phyloP scores from a whole-genome alignment of 2,888 invertebrate genomes.

The Ectemnius cavifrons region DNA sequence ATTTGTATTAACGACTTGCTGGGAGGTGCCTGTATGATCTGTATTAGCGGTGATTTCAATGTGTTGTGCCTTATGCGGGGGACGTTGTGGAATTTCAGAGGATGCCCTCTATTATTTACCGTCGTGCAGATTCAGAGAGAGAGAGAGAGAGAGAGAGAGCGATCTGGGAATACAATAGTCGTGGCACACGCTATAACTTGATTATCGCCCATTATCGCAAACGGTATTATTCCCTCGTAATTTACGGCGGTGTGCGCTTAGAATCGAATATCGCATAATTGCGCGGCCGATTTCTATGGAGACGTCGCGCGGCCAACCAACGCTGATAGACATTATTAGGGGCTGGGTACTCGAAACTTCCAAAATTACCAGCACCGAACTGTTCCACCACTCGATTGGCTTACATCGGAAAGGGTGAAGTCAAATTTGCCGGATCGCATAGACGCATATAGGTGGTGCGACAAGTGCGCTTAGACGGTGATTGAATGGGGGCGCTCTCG shows the following conservation, averaged over 20 bases:
- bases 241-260: constrained; percentile 52
- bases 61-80: constrained; percentile 32
- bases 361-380: not conserved
- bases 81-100: constrained; percentile 51
- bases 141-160: too few relatives aligned
- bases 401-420: not conserved
- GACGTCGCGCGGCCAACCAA: constrained; percentile 50
- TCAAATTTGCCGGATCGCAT: too few relatives aligned
- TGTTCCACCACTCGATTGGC: not conserved
- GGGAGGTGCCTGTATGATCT: not conserved
- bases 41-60: constrained; percentile 28
- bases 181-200: constrained; percentile 53
- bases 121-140: constrained; percentile 25
- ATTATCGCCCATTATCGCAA: constrained; percentile 64
- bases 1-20: constrained; percentile 30
- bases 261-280: constrained; percentile 57
- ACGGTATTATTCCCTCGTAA: constrained; percentile 63
- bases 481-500: too few relatives aligned
- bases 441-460: too few relatives aligned
- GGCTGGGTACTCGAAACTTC: constrained; percentile 11
- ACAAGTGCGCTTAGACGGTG: too few relatives aligned
- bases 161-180: constrained; percentile 53
- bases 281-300: constrained; percentile 47
- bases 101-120: constrained; percentile 49
- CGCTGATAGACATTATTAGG: constrained; percentile 33